A percentile compares a stretch with the other conserved stretches of the same genome.
Conservation (phyloP, 2,797 vertebrate species). For the Sebastes steindachneri region DNA sequence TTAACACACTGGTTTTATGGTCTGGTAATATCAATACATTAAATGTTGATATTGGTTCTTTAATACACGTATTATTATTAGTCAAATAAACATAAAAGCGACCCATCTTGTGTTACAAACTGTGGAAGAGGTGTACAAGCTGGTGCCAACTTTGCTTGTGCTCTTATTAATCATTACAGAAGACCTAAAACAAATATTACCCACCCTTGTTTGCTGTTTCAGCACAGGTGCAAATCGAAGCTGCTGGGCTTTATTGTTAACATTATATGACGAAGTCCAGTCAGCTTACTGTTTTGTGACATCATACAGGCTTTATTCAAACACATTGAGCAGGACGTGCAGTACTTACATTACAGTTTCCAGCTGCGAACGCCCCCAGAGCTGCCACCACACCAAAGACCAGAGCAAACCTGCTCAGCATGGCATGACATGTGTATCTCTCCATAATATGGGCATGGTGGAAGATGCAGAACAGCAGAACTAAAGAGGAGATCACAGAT, state of each 20-base stretch:
- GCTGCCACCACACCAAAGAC: slow-evolving; percentile 75
- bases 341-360: slow-evolving; percentile 85
- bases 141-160: background rate
- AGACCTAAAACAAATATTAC: slow-evolving; percentile 22
- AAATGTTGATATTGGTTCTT: background rate
- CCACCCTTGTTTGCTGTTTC: slow-evolving; percentile 48
- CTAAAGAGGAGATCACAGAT: slow-evolving; percentile 53
- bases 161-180: background rate
- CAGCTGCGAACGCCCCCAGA: slow-evolving; percentile 78
- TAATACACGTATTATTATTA: background rate
- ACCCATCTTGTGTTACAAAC: background rate
- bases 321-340: background rate
- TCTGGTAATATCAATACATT: background rate
- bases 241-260: slow-evolving; percentile 1
- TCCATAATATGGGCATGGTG: slow-evolving; percentile 85
- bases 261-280: background rate
- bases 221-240: slow-evolving; percentile 18
- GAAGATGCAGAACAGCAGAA: slow-evolving; percentile 80
- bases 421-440: slow-evolving; percentile 57
- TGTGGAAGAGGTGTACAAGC: background rate
- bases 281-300: background rate
- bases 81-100: background rate
- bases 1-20: background rate
- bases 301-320: background rate
- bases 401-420: slow-evolving; percentile 76